Conservation (phyloP, 2,797 vertebrate species). For the Tragopan temminckii region DNA sequence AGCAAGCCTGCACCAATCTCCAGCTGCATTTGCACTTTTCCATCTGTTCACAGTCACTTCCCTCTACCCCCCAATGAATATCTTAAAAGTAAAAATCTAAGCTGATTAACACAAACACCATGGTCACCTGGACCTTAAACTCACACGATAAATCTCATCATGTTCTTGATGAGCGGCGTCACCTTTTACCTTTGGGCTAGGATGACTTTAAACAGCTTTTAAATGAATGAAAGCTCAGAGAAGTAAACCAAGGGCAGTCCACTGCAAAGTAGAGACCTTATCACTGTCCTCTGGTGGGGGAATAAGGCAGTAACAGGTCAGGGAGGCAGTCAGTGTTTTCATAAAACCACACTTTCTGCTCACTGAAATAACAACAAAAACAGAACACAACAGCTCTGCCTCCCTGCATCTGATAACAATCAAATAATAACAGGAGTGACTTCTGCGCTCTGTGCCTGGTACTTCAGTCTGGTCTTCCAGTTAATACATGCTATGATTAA, state of each 20-base stretch:
- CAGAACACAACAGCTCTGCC: not conserved
- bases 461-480: constrained; percentile 53
- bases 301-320: not conserved
- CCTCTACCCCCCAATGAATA: not conserved
- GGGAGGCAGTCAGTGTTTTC: not conserved
- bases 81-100: not conserved
- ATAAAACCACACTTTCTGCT: not conserved
- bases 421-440: constrained; percentile 60
- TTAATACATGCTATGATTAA: constrained; percentile 63
- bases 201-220: not conserved
- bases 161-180: not conserved
- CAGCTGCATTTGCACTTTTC: not conserved
- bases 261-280: not conserved
- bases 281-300: not conserved
- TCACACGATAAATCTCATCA: not conserved
- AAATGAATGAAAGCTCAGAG: not conserved
- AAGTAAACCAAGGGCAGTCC: not conserved
- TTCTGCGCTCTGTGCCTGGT: constrained; percentile 34
- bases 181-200: not conserved
- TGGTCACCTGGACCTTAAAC: not conserved
- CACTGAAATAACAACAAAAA: not conserved
- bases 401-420: constrained; percentile 47
- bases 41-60: not conserved
- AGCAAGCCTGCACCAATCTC: not conserved
- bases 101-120: not conserved